Evolutionary conservation across 2,113 vertebrate genomes (phyloP).

Genomic region (Romanogobio albipinnatus): DNA sequence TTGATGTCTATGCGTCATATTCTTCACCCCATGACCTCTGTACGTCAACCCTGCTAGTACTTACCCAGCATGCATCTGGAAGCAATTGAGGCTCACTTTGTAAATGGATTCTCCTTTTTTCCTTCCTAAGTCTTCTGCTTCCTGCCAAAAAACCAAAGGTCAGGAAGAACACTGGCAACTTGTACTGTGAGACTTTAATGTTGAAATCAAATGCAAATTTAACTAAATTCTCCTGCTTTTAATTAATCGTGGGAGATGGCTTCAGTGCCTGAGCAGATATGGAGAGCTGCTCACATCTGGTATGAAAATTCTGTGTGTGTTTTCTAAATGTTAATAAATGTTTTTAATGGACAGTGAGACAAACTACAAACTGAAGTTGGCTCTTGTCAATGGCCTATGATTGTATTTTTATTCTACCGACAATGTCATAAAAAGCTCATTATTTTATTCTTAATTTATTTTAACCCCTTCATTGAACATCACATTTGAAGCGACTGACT

Average conservation of each 20-base stretch:
- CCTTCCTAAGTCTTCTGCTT: not conserved
- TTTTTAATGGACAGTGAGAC: not conserved
- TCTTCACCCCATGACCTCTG: not conserved
- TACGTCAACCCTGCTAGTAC: not conserved
- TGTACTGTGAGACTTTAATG: not conserved
- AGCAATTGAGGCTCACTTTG: not conserved
- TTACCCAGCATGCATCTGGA: constrained; percentile 14
- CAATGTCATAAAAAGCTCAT: not conserved
- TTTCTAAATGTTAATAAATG: not conserved
- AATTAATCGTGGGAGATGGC: not conserved
- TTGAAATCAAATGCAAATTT: not conserved
- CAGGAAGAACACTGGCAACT: not conserved
- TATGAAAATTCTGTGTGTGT: not conserved
- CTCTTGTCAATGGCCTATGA: not conserved
- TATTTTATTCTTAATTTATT: not conserved
- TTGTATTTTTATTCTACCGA: not conserved
- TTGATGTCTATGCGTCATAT: not conserved
- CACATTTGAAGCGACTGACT: not conserved
- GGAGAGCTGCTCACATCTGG: not conserved
- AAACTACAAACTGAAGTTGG: not conserved
- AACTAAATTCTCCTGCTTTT: not conserved
- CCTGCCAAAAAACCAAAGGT: not conserved
- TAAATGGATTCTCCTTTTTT: not conserved
- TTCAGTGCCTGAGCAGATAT: not conserved
- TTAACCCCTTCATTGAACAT: not conserved